Percentiles rank a stretch among this genome's conserved stretches.
These are phyloP conservation scores for Ceyx erithaca DNA, from an alignment of 2,797 vertebrate species.

Conservation along the genomic window DNA sequence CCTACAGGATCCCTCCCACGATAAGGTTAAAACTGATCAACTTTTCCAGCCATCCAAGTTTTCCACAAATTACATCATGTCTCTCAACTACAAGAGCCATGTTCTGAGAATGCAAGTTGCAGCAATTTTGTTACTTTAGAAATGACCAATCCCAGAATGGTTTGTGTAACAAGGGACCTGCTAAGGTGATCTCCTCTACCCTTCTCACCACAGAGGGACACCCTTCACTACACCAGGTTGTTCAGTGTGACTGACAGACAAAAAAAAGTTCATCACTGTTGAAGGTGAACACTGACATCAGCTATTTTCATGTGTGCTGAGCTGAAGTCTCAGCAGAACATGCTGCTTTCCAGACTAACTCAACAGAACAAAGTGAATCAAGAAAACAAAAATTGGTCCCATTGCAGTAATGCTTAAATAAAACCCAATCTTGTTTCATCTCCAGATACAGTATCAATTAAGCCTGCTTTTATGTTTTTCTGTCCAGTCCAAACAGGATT, in stretches of 20 bases:
- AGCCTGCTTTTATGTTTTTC: neutral
- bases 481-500: neutral
- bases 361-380: neutral
- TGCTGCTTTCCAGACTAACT: neutral
- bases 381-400: neutral
- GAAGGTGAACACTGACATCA: neutral
- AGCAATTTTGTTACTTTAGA: neutral
- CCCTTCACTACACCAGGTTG: neutral
- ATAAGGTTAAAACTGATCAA: neutral
- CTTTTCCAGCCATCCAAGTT: neutral
- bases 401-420: neutral
- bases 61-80: neutral
- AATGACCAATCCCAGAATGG: neutral
- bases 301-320: neutral
- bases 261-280: neutral
- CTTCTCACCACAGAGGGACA: neutral
- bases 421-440: neutral
- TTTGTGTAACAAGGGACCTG: neutral
- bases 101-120: neutral
- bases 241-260: neutral
- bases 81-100: neutral
- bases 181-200: neutral
- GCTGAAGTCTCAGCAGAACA: neutral
- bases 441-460: neutral
- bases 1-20: neutral